Evolutionary conservation across 2,113 vertebrate genomes (phyloP), one percentile per base, ranked within the genome.

Genomic region (Oxyruncus cristatus): DNA sequence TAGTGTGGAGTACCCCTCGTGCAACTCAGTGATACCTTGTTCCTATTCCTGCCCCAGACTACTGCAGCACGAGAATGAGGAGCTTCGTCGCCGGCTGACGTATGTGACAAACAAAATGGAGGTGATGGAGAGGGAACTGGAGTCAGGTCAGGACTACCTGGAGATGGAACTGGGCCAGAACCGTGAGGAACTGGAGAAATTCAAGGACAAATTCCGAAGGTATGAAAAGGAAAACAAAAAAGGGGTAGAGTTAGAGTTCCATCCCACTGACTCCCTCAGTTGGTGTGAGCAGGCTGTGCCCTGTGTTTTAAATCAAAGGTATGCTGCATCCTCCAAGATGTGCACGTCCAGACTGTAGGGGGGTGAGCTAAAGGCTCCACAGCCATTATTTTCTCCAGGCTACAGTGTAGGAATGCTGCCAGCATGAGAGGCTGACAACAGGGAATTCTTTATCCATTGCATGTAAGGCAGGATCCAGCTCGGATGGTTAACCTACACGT

Each of bases 121-220:
- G 85, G 98, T 98, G 14, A 98, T 99, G 98, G 99, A 99, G 97
- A 98, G 98, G 3, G 99, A 99, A 96, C 98, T 99, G 87, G 99
- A 99, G 61, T 98, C 98, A 11, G 98, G 98, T 82, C 99, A 98
- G 42, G 99, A 99, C 94, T 99, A 99, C 95, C 98, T 99, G 98
- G 99, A 99, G 97, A 97, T 99, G 83, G 99, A 99, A 97, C 97
- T 99, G 33, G 98, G 98, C 86, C 98, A 98, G 81, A 99, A 99
- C 90, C 98, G 99, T 8, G 99, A 99, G 37, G 99, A 99, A 94
- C 98, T 99, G 93, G 99, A 99, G 94, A 99, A 99, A 93, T 99
- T 99, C 97, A 99, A 99, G 92, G 99, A 99, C 98, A 99, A 99
- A 95, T 99, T 99, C 95, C 98, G 99, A 96, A 99, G 99, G 99